A percentile compares a stretch with the other conserved stretches of the same genome.
Conservation (phyloP, 2,797 vertebrate genomes). For the Muscicapa striata region DNA sequence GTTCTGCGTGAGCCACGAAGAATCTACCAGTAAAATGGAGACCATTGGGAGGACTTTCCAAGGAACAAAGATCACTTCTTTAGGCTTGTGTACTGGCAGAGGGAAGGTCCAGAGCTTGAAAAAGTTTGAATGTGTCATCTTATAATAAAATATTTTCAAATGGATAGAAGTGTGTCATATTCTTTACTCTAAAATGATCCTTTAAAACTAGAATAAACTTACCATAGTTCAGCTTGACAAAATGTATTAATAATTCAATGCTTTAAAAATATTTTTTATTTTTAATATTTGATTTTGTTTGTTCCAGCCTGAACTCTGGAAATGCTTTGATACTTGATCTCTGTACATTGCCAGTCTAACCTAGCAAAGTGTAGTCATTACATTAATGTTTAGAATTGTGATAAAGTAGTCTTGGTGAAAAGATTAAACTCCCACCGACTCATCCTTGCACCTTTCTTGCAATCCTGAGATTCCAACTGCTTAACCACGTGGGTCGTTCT, state of each 20-base stretch:
- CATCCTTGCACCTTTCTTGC: background rate
- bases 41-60: fast-evolving
- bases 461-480: background rate
- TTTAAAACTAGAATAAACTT: background rate
- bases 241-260: background rate
- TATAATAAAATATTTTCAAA: constrained; percentile 49
- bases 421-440: background rate
- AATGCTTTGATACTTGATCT: background rate
- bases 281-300: background rate
- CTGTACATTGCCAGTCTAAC: fast-evolving
- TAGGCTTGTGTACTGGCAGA: background rate
- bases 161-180: background rate
- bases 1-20: constrained; percentile 85
- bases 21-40: constrained; percentile 74
- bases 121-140: background rate
- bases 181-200: background rate
- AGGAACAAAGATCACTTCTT: background rate
- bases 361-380: background rate
- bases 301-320: background rate
- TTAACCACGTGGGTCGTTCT: fast-evolving
- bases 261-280: background rate
- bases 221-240: background rate
- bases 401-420: background rate
- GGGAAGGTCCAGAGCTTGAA: background rate
- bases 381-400: background rate